Base-by-base conservation (phyloP, 2,888 invertebrate species). In the Lamellibrachia columna region DNA sequence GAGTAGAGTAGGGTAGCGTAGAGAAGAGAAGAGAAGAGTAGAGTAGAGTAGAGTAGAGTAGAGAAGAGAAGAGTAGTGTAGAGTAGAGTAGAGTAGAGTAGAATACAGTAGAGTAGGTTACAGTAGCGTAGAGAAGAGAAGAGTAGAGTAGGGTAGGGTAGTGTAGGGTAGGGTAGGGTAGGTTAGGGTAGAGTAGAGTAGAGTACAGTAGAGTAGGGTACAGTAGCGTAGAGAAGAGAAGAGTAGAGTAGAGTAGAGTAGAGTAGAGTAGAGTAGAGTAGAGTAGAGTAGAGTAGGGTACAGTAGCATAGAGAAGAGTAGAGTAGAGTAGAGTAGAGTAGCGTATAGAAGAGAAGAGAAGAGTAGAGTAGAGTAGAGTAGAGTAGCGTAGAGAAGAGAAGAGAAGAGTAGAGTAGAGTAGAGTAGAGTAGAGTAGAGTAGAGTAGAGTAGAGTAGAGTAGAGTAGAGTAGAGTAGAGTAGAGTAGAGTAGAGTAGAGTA, bases 391-490 rank as follows among this genome's bases (percentile, higher is more conserved):
- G n/a, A n/a, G n/a, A n/a, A n/a, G n/a, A n/a, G n/a, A n/a, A n/a
- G n/a, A n/a, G n/a, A n/a, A 90, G 90, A 90, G 90, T 90, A 90
- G 90, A 90, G 90, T 90, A 90, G 90, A 90, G 90, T 90, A 90
- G 90, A 90, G 90, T 90, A 90, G 92, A 90, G 9, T n/a, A 7
- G 92, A 60, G 90, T 7, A 55, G 92, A 92, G 9, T 11, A 28
- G 92, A 90, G 92, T 52, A 9, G 92, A 92, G 53, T 7, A 28
- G 92, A 92, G 92, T 7, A 55, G 92, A 90, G 9, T n/a, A 7
- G 92, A 92, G 90, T 9, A 55, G 92, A 92, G 40, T n/a, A 52
- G 92, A 8, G 92, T 40, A 15, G 92, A 90, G 75, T 9, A 52
- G 92, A 90, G 92, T 11, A 52, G 92, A 7, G 7, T 40, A 15